Percentiles rank a stretch among this genome's conserved stretches.
Conservation (phyloP, 2,113 vertebrate species). For the Charadrius vociferus region DNA sequence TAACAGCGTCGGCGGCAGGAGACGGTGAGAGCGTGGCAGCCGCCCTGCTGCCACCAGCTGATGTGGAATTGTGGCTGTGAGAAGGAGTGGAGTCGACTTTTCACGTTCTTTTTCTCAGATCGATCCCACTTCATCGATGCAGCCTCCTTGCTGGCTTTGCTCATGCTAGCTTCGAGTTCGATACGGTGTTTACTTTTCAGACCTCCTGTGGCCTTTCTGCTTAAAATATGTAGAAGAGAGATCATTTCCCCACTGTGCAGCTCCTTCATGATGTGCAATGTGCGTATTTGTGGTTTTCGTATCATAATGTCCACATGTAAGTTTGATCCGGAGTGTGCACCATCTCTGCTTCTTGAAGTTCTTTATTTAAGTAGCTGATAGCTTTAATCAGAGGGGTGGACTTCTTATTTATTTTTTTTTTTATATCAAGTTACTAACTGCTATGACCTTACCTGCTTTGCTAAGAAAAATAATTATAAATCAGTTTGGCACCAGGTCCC, state of each 20-base stretch:
- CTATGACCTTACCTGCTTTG: neutral
- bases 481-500: neutral
- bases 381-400: neutral
- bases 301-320: neutral
- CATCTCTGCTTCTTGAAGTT: neutral
- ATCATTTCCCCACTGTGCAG: neutral
- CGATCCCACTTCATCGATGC: too few species aligned
- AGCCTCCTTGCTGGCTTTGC: too few species aligned
- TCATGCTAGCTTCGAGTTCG: fast-evolving
- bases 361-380: neutral
- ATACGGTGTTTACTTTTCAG: neutral
- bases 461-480: neutral
- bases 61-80: fast-evolving
- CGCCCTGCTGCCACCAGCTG: fast-evolving
- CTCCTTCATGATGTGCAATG: neutral
- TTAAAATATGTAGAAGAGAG: neutral
- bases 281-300: neutral
- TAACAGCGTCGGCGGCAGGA: neutral
- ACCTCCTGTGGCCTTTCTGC: neutral
- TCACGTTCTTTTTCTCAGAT: neutral
- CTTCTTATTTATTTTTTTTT: neutral
- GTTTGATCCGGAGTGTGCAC: neutral
- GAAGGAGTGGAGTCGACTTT: neutral
- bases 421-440: neutral
- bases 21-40: fast-evolving